Percentiles rank a stretch among this genome's conserved stretches.
Evolutionary conservation across 2,113 vertebrate species (phyloP).

Genomic region (Calonectris borealis): DNA sequence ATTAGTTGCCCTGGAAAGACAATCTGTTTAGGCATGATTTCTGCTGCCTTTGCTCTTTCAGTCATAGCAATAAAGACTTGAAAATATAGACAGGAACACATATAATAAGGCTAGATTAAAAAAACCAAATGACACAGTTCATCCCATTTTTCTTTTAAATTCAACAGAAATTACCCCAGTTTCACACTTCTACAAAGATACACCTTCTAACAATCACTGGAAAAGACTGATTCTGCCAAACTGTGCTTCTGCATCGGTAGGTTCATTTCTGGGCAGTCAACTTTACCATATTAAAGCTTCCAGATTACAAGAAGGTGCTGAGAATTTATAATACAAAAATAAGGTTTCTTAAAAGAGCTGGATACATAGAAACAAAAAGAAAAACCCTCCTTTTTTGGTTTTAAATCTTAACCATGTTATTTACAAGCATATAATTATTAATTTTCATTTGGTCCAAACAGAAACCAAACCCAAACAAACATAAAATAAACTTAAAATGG

Average conservation of each 20-base stretch:
- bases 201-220: neutral
- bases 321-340: neutral
- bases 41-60: neutral
- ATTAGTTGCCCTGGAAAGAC: neutral
- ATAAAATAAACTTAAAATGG: neutral
- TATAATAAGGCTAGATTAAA: neutral
- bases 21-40: neutral
- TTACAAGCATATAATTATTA: neutral
- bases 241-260: neutral
- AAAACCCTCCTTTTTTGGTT: rapidly evolving
- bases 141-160: neutral
- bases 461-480: conserved; percentile 7
- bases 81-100: neutral
- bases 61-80: neutral
- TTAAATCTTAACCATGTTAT: neutral
- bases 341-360: neutral
- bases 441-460: neutral
- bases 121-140: neutral
- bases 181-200: neutral
- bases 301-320: neutral
- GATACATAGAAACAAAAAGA: neutral
- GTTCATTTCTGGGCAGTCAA: neutral
- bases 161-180: neutral
- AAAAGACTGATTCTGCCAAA: neutral
- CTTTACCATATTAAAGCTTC: neutral